Evolutionary conservation across 2,113 vertebrate genomes (phyloP).

Genomic region (Zosterops pallidus): DNA sequence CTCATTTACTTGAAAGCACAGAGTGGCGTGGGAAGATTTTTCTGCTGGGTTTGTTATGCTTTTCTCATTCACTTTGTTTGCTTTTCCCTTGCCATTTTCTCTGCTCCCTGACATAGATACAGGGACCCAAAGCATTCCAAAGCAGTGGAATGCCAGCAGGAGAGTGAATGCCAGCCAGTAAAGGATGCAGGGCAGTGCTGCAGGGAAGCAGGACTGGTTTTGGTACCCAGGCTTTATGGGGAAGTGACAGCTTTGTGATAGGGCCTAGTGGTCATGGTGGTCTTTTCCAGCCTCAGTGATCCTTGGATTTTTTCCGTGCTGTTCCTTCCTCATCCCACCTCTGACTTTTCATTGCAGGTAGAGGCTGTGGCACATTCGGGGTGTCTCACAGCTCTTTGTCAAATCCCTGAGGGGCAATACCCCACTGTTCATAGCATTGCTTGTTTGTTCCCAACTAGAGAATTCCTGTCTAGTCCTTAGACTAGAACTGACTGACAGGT

Average conservation of each 20-base stretch:
- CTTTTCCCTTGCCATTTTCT: not conserved
- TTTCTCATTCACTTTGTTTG: conserved; percentile 14
- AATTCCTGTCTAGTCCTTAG: not conserved
- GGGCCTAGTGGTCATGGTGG: not conserved
- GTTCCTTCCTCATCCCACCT: not conserved
- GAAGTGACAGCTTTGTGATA: not conserved
- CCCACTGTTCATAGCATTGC: accelerated
- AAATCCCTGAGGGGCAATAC: not conserved
- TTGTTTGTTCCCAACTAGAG: not conserved
- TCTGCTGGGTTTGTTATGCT: conserved; percentile 33
- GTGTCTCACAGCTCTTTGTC: not conserved
- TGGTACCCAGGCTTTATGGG: not conserved
- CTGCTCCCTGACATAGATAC: not conserved
- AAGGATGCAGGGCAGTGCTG: not conserved
- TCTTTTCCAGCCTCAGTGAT: not conserved
- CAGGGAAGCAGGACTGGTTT: not conserved
- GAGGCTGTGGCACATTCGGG: not conserved
- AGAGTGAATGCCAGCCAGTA: not conserved
- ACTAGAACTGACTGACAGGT: not conserved
- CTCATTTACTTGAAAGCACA: conserved; percentile 63
- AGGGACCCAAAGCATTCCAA: not conserved
- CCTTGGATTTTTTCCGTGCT: not conserved
- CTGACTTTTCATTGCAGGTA: not conserved
- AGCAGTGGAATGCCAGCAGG: not conserved
- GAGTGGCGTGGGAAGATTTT: conserved; percentile 41